Percentiles rank a stretch among this genome's conserved stretches.
Evolutionary conservation across 2,113 vertebrate species (phyloP).

Genomic region (Daphoenositta chrysoptera): DNA sequence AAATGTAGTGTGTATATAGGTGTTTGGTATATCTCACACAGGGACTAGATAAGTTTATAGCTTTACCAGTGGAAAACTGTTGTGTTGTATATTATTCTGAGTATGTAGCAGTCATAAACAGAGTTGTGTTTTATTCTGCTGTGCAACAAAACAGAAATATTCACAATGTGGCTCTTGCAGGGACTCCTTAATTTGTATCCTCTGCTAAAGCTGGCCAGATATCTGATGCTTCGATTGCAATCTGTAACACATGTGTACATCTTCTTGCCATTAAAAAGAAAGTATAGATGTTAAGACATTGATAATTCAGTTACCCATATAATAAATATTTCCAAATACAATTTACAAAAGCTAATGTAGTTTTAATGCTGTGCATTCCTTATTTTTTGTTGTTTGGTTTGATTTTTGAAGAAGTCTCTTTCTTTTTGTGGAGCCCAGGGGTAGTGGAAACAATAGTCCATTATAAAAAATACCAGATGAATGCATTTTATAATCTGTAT

Average conservation of each 20-base stretch:
- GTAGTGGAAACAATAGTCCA: not conserved
- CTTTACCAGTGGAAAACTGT: not conserved
- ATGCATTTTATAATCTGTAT: not conserved
- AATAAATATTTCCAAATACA: not conserved
- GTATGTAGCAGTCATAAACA: not conserved
- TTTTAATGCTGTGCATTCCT: not conserved
- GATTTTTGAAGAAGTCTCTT: not conserved
- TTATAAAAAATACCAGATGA: not conserved
- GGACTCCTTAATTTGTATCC: not conserved
- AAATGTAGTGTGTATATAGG: not conserved
- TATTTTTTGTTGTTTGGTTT: not conserved
- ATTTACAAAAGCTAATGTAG: not conserved
- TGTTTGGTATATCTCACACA: not conserved
- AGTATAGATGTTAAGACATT: not conserved
- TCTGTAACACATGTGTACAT: not conserved
- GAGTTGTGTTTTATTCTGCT: not conserved
- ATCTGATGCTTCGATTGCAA: not conserved
- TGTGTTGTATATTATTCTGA: not conserved
- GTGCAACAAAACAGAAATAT: not conserved
- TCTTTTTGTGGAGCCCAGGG: not conserved
- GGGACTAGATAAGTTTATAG: not conserved
- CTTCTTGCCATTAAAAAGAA: not conserved
- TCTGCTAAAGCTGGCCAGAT: not conserved
- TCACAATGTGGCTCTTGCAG: not conserved
- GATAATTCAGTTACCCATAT: not conserved